Percentiles rank a stretch among this genome's conserved stretches.
Evolutionary conservation across 2,113 vertebrate species (phyloP).

Genomic region (Aspidoscelis tigris): DNA sequence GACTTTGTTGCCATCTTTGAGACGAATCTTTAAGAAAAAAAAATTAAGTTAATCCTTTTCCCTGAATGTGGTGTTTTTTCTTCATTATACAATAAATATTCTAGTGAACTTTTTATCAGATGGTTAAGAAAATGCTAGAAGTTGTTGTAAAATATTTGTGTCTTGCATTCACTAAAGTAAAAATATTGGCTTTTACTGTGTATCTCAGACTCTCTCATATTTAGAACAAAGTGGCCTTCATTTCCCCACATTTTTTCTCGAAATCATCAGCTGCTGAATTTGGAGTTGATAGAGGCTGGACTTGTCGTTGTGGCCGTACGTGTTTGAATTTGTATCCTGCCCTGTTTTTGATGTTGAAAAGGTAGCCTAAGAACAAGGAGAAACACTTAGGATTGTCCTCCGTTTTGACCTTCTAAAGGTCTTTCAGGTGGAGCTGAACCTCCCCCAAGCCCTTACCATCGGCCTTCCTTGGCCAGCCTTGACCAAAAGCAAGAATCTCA

Average conservation of each 20-base stretch:
- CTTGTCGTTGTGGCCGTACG: not conserved
- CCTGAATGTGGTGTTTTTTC: slow-evolving; percentile 97
- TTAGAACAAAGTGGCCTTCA: slow-evolving; percentile 35
- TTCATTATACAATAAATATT: slow-evolving; percentile 98
- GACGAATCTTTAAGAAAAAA: slow-evolving; percentile 90
- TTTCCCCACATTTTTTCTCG: rapidly evolving
- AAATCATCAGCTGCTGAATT: not conserved
- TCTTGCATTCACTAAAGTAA: slow-evolving; percentile 97
- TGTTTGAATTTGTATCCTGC: slow-evolving; percentile 1
- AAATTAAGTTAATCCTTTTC: slow-evolving; percentile 93
- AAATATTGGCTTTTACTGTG: slow-evolving; percentile 98
- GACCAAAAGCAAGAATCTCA: too few relatives aligned
- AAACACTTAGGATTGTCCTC: too few relatives aligned
- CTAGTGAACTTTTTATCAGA: slow-evolving; percentile 99
- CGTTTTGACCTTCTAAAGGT: not conserved
- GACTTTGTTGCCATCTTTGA: slow-evolving; percentile 99
- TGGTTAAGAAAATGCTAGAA: slow-evolving; percentile 97
- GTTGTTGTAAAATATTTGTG: slow-evolving; percentile 99
- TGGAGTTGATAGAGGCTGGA: not conserved
- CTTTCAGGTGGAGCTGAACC: not conserved
- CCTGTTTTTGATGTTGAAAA: not conserved
- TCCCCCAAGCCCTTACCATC: not conserved
- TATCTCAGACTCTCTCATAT: slow-evolving; percentile 84
- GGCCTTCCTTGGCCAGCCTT: not conserved
- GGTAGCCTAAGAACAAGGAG: not conserved